phyloP scores from a whole-genome alignment of 2,797 vertebrate genomes.

The Galago senegalensis region DNA sequence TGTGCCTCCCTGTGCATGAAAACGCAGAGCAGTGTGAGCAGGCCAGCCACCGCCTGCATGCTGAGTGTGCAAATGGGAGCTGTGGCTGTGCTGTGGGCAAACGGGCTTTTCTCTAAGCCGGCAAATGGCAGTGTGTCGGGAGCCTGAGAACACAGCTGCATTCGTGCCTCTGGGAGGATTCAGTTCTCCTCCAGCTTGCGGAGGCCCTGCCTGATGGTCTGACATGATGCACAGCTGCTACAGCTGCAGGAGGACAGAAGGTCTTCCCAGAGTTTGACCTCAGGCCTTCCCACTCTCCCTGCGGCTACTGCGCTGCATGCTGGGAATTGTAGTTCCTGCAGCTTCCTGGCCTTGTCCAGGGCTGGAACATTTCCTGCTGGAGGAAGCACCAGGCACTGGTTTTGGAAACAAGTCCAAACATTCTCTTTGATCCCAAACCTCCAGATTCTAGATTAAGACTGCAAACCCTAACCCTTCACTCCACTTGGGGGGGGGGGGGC shows the following conservation, averaged over 20 bases:
- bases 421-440: constrained; percentile 17
- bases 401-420: neutral
- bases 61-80: constrained; percentile 9
- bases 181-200: neutral
- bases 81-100: neutral
- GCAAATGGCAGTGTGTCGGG: neutral
- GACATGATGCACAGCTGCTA: constrained; percentile 27
- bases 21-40: neutral
- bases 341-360: neutral
- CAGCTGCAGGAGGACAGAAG: constrained; percentile 24
- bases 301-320: neutral
- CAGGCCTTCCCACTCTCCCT: neutral
- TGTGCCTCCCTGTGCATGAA: neutral
- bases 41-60: neutral
- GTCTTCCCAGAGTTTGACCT: constrained; percentile 49
- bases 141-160: neutral
- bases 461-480: neutral
- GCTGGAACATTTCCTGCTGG: neutral
- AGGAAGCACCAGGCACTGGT: neutral
- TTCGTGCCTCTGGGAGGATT: neutral
- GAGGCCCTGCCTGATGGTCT: neutral
- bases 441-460: neutral
- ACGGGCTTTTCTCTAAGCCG: neutral
- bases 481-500: neutral
- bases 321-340: constrained; percentile 71